A percentile compares a stretch with the other conserved stretches of the same genome.
These are phyloP conservation scores for Gila orcuttii DNA, from an alignment of 2,113 vertebrate species.

Conservation along the genomic window DNA sequence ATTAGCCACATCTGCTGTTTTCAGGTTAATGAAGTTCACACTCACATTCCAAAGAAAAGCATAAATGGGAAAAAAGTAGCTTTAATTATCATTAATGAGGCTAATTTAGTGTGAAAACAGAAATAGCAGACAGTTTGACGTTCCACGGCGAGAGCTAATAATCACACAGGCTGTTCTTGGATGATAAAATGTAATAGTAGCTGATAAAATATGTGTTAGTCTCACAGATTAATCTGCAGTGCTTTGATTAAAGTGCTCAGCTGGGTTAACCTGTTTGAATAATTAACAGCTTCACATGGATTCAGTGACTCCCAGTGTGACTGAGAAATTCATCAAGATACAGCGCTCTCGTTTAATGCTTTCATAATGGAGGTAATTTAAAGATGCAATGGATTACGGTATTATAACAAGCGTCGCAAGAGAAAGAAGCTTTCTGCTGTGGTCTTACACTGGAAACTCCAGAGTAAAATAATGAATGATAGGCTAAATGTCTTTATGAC, in stretches of 20 bases:
- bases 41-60: neutral
- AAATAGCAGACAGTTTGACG: conserved; percentile 2
- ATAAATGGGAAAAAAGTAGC: neutral
- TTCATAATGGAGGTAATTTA: conserved; percentile 6
- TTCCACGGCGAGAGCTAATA: conserved; percentile 27
- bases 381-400: neutral
- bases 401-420: neutral
- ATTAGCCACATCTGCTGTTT: neutral
- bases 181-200: conserved; percentile 33
- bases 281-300: conserved; percentile 31
- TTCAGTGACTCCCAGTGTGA: neutral
- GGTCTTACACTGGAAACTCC: neutral
- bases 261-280: conserved; percentile 24
- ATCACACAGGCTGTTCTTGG: conserved; percentile 22
- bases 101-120: conserved; percentile 43
- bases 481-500: neutral
- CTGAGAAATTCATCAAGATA: conserved; percentile 29
- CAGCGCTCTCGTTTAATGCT: neutral
- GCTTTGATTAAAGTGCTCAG: conserved; percentile 27
- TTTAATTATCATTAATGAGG: conserved; percentile 51
- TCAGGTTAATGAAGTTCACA: neutral
- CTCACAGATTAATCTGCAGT: conserved; percentile 17
- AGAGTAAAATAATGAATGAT: no score
- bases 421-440: neutral
- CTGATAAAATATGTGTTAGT: conserved; percentile 13